Base-by-base conservation (phyloP, 2,113 vertebrate genomes). In the Pardalotus punctatus region DNA sequence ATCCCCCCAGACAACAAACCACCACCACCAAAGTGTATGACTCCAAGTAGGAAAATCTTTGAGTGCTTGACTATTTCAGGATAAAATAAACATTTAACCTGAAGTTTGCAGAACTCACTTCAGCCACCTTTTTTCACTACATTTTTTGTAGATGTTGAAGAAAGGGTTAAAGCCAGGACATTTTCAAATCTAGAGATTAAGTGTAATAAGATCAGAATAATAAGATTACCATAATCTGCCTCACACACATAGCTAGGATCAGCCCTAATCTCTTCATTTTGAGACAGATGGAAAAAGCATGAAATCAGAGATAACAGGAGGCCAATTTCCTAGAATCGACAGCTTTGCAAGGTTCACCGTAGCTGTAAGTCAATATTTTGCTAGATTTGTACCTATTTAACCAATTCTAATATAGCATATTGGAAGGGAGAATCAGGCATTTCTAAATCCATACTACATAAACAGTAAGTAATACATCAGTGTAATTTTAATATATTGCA, bases 141-240 rank as follows among this genome's bases (percentile, higher is more conserved):
- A 5, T 57, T 61, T 80, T 51, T 77, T 35, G 42, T 16, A 43
- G 33, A 28, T 62, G 57, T 29, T 86, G 47, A 94, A 72, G 43
- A 95, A 95, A 70, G 93, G 13, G 91, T 97, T 97, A 96, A 97
- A 87, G 2, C 16, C 31, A 82, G 51, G 45, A 58, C 81, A 86
- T 94, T 69, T 91, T 93, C 28, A 84, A 81, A 95, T 71, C 58
- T 88, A 80, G 76, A 88, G 66, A 77, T 72, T 78, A 83, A 84
- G 61, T 15, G 53, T 94, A 97, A 97, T 93, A 83, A 97, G 85
- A 95, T 97, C 93, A 95, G 80, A 97, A 90, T 93, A 97, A 97
- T 95, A 94, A 71, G 80, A 95, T 95, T 96, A 97, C 57, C 42
- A 47, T 86, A 95, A 96, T 96, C 91, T 93, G 83, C 69, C 86